Base-by-base conservation (phyloP, 2,888 invertebrate species). In the Cantharis flavilabris region DNA sequence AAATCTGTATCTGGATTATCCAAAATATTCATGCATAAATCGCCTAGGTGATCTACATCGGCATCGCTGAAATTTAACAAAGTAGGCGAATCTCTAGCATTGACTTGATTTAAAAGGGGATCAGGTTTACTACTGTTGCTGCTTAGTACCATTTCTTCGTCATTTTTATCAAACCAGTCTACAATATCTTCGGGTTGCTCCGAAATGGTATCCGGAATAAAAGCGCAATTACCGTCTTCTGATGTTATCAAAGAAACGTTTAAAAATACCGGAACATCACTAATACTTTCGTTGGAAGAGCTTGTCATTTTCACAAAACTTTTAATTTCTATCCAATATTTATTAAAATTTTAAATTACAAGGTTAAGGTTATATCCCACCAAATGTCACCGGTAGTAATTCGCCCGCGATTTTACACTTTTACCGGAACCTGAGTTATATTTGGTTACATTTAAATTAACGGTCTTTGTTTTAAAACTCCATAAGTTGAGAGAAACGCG, bases 81-180 rank as follows among this genome's bases (percentile, higher is more conserved):
- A 26, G 28, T 71, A 1, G 78, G 78, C 10, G 82, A 79, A 64
- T 80, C 80, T 65, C 74, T 74, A 9, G 73, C 62, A 49, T 81
- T 81, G 18, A 79, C 71, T 75, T 83, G 81, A 72, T 81, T 83
- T 70, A 83, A 72, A 30, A 84, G 71, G 7, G 83, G 81, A 76
- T 83, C 84, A 26, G 81, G 72, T 67, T 82, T 79, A 16, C 76
- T 74, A 62, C 71, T 79, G 20, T 78, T 77, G 14, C 74, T 78
- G 14, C 72, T 78, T 33, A 75, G 76, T 69, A 76, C 74, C 10
- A 81, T 64, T 63, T 76, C 76, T 62, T 80, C 26, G 18, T 83
- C 83, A 71, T 81, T 82, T 75, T 82, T 81, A 20, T 81, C 81
- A 9, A 84, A 76, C 84, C 83, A 84, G 23, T 81, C 83, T 65